Percentiles rank a stretch among this genome's conserved stretches.
Conservation (phyloP, 2,888 invertebrate genomes). For the Epistrophe grossulariae region DNA sequence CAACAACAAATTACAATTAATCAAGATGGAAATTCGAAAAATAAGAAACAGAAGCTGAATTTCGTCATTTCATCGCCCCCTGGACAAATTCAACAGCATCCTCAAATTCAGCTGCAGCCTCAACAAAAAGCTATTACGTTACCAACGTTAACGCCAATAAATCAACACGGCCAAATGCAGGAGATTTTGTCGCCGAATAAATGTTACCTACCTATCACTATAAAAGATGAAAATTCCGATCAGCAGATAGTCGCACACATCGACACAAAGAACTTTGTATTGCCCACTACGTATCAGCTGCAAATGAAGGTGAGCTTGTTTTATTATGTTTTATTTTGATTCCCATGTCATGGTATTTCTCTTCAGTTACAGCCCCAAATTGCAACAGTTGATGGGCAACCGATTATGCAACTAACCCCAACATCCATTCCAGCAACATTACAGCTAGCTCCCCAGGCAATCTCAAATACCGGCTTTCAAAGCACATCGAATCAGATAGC, state of each 20-base stretch:
- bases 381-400: constrained; percentile 83
- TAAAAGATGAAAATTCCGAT: constrained; percentile 83
- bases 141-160: constrained; percentile 67
- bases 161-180: constrained; percentile 76
- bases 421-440: constrained; percentile 83
- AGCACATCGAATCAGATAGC: constrained; percentile 43
- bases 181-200: constrained; percentile 81
- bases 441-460: constrained; percentile 80
- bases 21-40: constrained; percentile 76
- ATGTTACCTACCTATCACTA: constrained; percentile 83
- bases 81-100: constrained; percentile 72
- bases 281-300: constrained; percentile 83
- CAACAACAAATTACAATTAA: constrained; percentile 78
- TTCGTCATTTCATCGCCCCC: constrained; percentile 82
- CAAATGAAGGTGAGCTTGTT: constrained; percentile 82
- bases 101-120: constrained; percentile 76
- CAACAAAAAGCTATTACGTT: constrained; percentile 75
- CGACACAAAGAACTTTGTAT: constrained; percentile 83
- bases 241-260: constrained; percentile 84
- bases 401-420: constrained; percentile 83
- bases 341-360: constrained; percentile 10
- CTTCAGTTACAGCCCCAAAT: constrained; percentile 82
- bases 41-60: constrained; percentile 83
- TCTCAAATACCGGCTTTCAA: constrained; percentile 79
- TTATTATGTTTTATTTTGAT: neutral